Conservation (phyloP, 2,888 invertebrate genomes). For the Drosophila anceps region DNA sequence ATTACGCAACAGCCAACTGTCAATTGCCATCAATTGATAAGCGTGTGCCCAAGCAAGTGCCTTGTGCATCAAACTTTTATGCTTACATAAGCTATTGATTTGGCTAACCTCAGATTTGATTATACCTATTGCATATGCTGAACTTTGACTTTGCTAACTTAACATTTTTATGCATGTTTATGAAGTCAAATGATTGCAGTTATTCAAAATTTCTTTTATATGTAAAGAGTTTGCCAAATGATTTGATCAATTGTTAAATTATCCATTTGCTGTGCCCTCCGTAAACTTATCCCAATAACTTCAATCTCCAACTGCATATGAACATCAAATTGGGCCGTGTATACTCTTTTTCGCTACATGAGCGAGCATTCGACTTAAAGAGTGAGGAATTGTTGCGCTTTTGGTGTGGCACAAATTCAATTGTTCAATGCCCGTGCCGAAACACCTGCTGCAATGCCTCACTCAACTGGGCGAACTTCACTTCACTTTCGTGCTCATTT, state of each 20-base stretch:
- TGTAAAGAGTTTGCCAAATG: neutral
- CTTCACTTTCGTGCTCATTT: constrained; percentile 39
- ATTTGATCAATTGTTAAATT: no score
- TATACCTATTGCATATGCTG: neutral
- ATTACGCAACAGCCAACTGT: constrained; percentile 28
- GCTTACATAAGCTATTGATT: neutral
- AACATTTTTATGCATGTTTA: neutral
- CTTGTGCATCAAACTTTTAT: neutral
- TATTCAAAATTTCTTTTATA: neutral
- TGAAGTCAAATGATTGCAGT: neutral
- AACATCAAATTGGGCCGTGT: neutral
- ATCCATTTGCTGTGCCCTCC: no score
- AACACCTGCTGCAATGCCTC: constrained; percentile 6
- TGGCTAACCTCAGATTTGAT: neutral
- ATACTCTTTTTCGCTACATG: neutral
- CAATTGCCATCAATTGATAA: neutral
- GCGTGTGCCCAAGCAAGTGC: neutral
- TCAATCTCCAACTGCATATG: neutral
- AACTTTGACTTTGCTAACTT: neutral
- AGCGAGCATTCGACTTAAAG: neutral
- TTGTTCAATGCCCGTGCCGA: constrained; percentile 1
- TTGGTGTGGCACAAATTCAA: constrained; percentile 4
- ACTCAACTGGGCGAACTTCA: constrained; percentile 17
- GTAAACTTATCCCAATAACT: no score
- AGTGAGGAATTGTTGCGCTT: neutral